A percentile compares a stretch with the other conserved stretches of the same genome.
phyloP scores from a whole-genome alignment of 2,797 vertebrate genomes.

The Rhinogobio ventralis region DNA sequence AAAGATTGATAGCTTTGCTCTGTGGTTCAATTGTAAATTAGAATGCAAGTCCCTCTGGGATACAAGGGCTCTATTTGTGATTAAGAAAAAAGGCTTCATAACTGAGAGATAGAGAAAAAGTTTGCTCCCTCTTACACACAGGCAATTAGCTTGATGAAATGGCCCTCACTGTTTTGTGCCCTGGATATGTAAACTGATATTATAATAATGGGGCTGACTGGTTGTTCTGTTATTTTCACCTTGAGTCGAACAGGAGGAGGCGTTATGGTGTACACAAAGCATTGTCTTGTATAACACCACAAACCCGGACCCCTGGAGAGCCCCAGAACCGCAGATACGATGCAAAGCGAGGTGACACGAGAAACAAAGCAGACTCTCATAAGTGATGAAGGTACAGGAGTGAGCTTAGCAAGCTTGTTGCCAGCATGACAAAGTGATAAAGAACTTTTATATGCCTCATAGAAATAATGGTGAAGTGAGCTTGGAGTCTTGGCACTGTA shows the following conservation, averaged over 20 bases:
- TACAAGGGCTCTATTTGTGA: slow-evolving; percentile 96
- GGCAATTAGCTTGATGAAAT: slow-evolving; percentile 99
- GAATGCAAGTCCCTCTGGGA: slow-evolving; percentile 95
- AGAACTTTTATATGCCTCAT: slow-evolving; percentile 55
- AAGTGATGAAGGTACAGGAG: slow-evolving; percentile 59
- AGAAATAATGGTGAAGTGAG: slow-evolving; percentile 49
- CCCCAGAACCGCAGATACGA: slow-evolving; percentile 47
- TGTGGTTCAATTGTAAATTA: slow-evolving; percentile 99
- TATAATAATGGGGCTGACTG: slow-evolving; percentile 89
- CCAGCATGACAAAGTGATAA: slow-evolving; percentile 56
- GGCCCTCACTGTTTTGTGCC: slow-evolving; percentile 85
- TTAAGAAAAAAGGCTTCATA: slow-evolving; percentile 96
- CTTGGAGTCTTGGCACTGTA: slow-evolving; percentile 47
- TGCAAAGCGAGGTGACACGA: slow-evolving; percentile 55
- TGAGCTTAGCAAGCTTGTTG: slow-evolving; percentile 55
- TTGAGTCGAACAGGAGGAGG: slow-evolving; percentile 79
- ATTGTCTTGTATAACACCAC: slow-evolving; percentile 62
- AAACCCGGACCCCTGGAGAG: slow-evolving; percentile 53
- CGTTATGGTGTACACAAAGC: slow-evolving; percentile 65
- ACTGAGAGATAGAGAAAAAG: slow-evolving; percentile 93
- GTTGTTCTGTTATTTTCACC: slow-evolving; percentile 94
- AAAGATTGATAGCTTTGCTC: slow-evolving; percentile 98
- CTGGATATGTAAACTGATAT: slow-evolving; percentile 92
- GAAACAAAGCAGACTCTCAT: slow-evolving; percentile 64
- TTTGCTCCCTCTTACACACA: slow-evolving; percentile 95